Evolutionary conservation across 1,140 invertebrate species (phyloP), one percentile per base, ranked within the genome.

Genomic region (Solenopsis fugax): DNA sequence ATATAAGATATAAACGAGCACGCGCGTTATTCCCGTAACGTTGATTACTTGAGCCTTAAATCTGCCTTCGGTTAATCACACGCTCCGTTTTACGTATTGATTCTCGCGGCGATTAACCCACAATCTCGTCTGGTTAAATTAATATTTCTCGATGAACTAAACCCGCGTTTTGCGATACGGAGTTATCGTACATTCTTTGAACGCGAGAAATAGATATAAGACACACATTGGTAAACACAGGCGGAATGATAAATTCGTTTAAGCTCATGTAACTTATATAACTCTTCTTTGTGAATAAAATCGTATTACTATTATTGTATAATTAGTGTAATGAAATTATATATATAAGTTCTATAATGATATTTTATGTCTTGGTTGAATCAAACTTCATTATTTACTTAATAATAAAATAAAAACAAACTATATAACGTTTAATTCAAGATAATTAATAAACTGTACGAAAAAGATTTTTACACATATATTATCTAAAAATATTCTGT

Each of bases 21-120:
- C 12, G 64, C 37, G 24, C 54, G 21, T 73, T 82, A 50, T 60
- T 60, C 13, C 54, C 4, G 18, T 21, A 73, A 82, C 52, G 67
- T 72, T 73, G 6, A 67, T 72, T 72, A 82, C 29, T 45, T 82
- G 29, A 72, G 50, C 24, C 52, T 82, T 29, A 48, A 60, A 41
- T 73, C 24, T 48, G 13, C 18, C n/a, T 41, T 24, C 13, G 41
- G 16, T 73, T 84, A 73, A 82, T 58, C 13, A 34, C 21, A 37
- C 9, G 52, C 7, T 34, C 10, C 9, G 24, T 48, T 72, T 72
- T 48, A 29, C 24, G 50, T 58, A 9, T n/a, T 24, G 21, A 58
- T 58, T 34, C 24, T 37, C 24, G 77, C 24, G 56, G 24, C 21
- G 6, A 52, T 73, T 73, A 34, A 50, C 21, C 13, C 41, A 41